phyloP scores from a whole-genome alignment of 2,113 vertebrate species.

The Myotis brandtii region DNA sequence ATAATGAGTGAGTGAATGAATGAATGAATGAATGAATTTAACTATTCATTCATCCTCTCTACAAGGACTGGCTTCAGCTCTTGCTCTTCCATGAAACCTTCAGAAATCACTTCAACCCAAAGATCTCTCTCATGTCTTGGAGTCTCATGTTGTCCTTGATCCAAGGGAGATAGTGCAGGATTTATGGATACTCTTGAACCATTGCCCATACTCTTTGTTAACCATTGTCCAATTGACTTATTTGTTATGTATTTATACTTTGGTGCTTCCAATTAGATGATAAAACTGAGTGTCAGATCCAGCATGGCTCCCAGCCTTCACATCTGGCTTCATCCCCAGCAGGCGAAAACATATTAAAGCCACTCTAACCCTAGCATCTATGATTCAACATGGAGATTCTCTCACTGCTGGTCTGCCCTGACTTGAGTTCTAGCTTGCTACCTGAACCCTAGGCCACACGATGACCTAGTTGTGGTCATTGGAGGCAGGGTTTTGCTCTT shows the following conservation, averaged over 20 bases:
- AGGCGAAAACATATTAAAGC: neutral
- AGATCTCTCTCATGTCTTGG: neutral
- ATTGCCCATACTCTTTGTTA: neutral
- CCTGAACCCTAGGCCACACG: neutral
- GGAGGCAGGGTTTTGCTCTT: neutral
- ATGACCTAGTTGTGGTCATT: neutral
- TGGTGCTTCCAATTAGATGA: neutral
- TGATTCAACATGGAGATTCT: neutral
- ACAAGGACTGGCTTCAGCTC: neutral
- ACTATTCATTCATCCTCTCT: neutral
- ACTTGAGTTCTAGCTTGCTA: neutral
- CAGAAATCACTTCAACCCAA: neutral
- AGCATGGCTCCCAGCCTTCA: neutral
- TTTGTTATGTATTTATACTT: neutral
- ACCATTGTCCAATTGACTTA: neutral
- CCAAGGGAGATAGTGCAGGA: neutral
- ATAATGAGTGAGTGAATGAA: neutral
- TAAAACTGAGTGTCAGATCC: neutral
- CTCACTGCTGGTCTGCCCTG: neutral
- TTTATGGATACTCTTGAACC: neutral
- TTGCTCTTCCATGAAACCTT: neutral
- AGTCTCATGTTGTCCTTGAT: neutral
- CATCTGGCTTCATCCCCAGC: neutral
- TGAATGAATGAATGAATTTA: neutral
- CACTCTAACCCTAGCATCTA: neutral